Base-by-base conservation (phyloP, 2,888 invertebrate genomes). In the Eupithecia subumbrata region DNA sequence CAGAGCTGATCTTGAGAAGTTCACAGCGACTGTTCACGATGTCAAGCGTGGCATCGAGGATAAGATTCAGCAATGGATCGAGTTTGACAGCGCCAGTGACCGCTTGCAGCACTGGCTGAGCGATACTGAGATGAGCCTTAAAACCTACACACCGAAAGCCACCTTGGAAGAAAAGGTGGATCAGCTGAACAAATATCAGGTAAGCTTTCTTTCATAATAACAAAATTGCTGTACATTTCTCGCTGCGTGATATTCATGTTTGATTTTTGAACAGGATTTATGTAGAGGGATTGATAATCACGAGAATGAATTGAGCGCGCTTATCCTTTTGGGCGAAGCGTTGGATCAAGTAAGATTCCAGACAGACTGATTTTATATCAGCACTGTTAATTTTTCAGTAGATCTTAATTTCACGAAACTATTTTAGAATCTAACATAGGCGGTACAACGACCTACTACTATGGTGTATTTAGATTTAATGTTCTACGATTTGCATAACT, bases 131-230 rank as follows among this genome's bases (percentile, higher is more conserved):
- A 96, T 96, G 83, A 96, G 96, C 22, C 95, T 99, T 73, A 98
- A 98, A 89, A 98, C 98, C 80, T 98, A 98, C 86, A 96, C 96
- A 45, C 96, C 97, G 9, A 97, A 97, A 87, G 96, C 98, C 67
- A 97, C 98, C 0, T 93, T 98, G 43, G 98, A 98, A 82, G 98
- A 99, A 86, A 99, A 99, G 90, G 96, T 97, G 82, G 98, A 98
- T 80, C 98, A 98, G 89, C 95, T 98, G 56, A 97, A 97, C 86
- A 97, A 97, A 91, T 99, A 98, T 91, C 98, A 98, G 97, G 98
- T 98, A 94, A 90, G 91, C 85, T 67, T 40, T 70, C 64, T 72
- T 76, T 73, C 72, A 70, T 25, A 77, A 11, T 40, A 40, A 63
- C 5, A 11, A 11, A 43, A 22, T 9, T 34, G 37, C 37, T 48